phyloP scores from a whole-genome alignment of 1,140 invertebrate genomes.

The Micrasema longulum region DNA sequence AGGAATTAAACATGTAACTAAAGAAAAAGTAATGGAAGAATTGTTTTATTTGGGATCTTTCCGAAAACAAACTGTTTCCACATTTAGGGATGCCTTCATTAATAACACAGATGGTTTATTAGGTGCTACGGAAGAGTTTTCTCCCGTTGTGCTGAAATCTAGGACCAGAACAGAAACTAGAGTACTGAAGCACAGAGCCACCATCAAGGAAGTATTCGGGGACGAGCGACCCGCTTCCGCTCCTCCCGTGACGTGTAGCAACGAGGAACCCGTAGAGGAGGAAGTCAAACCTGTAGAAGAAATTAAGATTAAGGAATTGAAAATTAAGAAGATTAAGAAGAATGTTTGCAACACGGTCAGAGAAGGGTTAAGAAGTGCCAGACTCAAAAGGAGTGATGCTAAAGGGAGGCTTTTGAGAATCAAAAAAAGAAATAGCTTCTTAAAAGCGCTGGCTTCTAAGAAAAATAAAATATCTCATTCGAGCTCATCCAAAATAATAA shows the following conservation, averaged over 20 bases:
- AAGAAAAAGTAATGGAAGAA: slow-evolving; percentile 68
- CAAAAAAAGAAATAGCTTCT: slow-evolving; percentile 69
- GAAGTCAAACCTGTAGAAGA: slow-evolving; percentile 53
- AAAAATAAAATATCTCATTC: slow-evolving; percentile 55
- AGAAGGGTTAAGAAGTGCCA: slow-evolving; percentile 70
- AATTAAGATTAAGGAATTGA: slow-evolving; percentile 50
- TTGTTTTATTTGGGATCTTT: slow-evolving; percentile 75
- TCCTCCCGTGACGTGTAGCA: slow-evolving; percentile 67
- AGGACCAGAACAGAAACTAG: slow-evolving; percentile 82
- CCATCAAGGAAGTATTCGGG: slow-evolving; percentile 84
- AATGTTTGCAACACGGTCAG: slow-evolving; percentile 62
- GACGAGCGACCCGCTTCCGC: slow-evolving; percentile 77
- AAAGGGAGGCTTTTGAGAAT: slow-evolving; percentile 68
- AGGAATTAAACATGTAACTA: slow-evolving; percentile 65
- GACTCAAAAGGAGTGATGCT: slow-evolving; percentile 70
- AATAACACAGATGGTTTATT: slow-evolving; percentile 71
- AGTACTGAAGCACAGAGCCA: slow-evolving; percentile 79
- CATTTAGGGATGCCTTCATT: slow-evolving; percentile 76
- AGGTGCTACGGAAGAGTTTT: slow-evolving; percentile 72
- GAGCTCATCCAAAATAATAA: slow-evolving; percentile 35
- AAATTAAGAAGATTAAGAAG: slow-evolving; percentile 43
- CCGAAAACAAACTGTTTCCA: slow-evolving; percentile 77
- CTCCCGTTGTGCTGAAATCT: slow-evolving; percentile 78
- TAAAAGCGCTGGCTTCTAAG: slow-evolving; percentile 67
- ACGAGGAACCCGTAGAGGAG: slow-evolving; percentile 59